Conservation (phyloP, 2,888 invertebrate species). For the Synanthedon vespiformis region DNA sequence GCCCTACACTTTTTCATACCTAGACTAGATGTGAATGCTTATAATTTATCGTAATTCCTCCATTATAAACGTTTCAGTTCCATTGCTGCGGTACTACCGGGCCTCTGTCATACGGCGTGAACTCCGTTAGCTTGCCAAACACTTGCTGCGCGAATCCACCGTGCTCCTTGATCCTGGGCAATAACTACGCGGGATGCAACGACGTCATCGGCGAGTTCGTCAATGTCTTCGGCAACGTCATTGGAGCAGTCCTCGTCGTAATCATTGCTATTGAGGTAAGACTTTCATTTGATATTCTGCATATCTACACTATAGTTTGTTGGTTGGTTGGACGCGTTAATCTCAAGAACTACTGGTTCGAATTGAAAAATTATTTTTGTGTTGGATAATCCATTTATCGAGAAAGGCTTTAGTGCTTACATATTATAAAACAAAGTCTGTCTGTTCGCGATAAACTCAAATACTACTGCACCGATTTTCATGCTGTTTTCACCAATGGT, state of each 20-base stretch:
- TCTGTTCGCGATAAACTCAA: too few relatives aligned
- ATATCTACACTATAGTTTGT: too few relatives aligned
- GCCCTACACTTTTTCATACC: too few relatives aligned
- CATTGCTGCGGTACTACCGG: slow-evolving; percentile 67
- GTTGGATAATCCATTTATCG: too few relatives aligned
- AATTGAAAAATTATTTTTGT: too few relatives aligned
- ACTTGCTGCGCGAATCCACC: slow-evolving; percentile 45
- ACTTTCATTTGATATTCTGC: not conserved
- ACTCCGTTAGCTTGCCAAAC: slow-evolving; percentile 25
- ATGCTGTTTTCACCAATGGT: too few relatives aligned
- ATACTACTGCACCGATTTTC: too few relatives aligned
- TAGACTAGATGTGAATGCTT: too few relatives aligned
- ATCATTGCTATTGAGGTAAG: slow-evolving; percentile 76
- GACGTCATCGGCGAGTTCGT: slow-evolving; percentile 42
- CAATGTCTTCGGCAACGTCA: slow-evolving; percentile 52
- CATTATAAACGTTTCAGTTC: slow-evolving; percentile 41
- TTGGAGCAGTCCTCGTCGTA: slow-evolving; percentile 74
- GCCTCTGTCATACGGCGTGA: slow-evolving; percentile 32
- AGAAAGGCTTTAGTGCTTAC: too few relatives aligned
- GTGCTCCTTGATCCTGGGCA: slow-evolving; percentile 25
- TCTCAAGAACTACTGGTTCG: too few relatives aligned
- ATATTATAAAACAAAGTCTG: too few relatives aligned
- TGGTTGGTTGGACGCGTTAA: too few relatives aligned
- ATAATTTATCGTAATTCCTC: not conserved
- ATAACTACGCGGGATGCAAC: slow-evolving; percentile 62